Conservation (phyloP, 53 echinoderm and acorn worm species). For the Echinometra lucunter region DNA sequence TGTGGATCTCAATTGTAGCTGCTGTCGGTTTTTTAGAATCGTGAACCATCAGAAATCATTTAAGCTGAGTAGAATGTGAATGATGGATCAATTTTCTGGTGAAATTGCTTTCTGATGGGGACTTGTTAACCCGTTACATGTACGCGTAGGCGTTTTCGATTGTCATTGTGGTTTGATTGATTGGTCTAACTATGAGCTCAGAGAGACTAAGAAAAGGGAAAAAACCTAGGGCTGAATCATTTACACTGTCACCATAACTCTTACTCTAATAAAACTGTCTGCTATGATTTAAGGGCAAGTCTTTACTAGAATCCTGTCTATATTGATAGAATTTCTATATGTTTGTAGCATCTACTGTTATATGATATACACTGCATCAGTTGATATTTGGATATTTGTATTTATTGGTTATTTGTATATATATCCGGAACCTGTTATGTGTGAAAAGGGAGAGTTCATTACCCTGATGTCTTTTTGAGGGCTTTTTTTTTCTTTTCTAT, state of each 20-base stretch:
- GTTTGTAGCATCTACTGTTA: background rate
- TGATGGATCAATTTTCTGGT: slow-evolving; percentile 23
- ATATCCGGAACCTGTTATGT: background rate
- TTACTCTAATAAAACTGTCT: slow-evolving; percentile 6
- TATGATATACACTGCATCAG: background rate
- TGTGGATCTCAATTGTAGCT: background rate
- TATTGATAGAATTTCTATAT: no score
- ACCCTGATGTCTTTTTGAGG: background rate
- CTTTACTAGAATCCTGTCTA: background rate
- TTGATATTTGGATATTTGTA: background rate
- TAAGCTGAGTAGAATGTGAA: background rate
- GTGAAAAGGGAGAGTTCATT: background rate
- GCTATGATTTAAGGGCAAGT: background rate
- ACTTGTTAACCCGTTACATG: background rate
- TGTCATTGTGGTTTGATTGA: slow-evolving; percentile 28
- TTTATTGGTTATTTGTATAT: background rate
- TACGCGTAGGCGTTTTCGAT: slow-evolving; percentile 10
- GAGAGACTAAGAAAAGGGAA: background rate
- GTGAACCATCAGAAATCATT: background rate
- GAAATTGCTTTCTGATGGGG: slow-evolving; percentile 22
- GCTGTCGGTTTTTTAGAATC: background rate
- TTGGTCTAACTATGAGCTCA: background rate
- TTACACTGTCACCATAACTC: slow-evolving; percentile 9
- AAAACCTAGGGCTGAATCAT: background rate
- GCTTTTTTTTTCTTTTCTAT: background rate